Conservation (phyloP, 2,113 vertebrate species). For the Sebastes fasciatus region DNA sequence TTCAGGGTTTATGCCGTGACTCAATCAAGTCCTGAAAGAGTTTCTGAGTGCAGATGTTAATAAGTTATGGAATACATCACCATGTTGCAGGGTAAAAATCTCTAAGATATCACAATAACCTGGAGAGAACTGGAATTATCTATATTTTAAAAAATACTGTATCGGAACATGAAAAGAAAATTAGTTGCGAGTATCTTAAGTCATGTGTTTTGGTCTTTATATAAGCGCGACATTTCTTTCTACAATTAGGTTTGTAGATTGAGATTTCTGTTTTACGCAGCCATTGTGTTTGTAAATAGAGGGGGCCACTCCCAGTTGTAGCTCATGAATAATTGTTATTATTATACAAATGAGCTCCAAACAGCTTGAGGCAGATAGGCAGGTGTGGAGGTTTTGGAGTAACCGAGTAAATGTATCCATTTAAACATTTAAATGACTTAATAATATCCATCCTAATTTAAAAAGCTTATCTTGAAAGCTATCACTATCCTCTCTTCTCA, state of each 20-base stretch:
- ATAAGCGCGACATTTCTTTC: not conserved
- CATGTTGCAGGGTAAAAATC: not conserved
- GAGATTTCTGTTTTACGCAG: not conserved
- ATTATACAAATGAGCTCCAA: conserved; percentile 7
- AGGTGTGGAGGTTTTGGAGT: not conserved
- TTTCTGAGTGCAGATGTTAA: conserved; percentile 15
- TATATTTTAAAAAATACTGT: not conserved
- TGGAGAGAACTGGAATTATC: not conserved
- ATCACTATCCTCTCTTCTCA: conserved; percentile 9
- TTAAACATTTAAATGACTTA: conserved; percentile 10
- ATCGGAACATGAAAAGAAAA: not conserved
- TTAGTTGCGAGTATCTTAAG: too few species aligned
- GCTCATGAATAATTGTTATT: not conserved
- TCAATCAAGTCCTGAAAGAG: not conserved
- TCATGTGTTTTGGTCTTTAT: not conserved
- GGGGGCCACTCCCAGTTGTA: conserved; percentile 6
- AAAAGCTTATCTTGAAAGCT: conserved; percentile 13
- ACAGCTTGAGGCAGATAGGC: not conserved
- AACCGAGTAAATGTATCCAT: not conserved
- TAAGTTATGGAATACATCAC: conserved; percentile 1
- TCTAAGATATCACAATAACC: not conserved
- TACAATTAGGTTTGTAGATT: not conserved
- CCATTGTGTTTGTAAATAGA: conserved; percentile 5
- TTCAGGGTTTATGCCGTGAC: not conserved
- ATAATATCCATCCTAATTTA: not conserved